These are phyloP conservation scores for Rhagoletis zephyria DNA, from an alignment of 1,140 invertebrate genomes.

Conservation along the genomic window DNA sequence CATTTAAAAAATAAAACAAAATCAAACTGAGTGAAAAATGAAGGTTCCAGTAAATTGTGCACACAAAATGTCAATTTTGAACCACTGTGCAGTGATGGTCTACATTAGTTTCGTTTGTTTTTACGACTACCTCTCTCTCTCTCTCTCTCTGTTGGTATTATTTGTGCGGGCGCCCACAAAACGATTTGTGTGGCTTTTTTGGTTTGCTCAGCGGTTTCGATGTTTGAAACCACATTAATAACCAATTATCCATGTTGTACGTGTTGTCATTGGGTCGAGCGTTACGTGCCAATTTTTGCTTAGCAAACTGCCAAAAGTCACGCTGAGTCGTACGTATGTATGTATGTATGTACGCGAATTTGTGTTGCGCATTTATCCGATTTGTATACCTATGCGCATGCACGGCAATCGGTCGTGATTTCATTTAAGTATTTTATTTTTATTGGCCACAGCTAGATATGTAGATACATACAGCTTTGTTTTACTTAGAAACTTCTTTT, in stretches of 20 bases:
- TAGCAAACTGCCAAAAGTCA: slow-evolving; percentile 35
- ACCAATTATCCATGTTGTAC: slow-evolving; percentile 50
- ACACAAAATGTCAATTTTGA: too few relatives aligned
- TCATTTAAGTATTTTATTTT: not conserved
- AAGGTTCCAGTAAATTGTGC: too few relatives aligned
- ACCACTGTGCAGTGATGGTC: too few relatives aligned
- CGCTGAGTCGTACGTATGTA: not conserved
- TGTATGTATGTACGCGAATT: not conserved
- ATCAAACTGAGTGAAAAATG: too few relatives aligned
- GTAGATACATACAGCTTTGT: not conserved
- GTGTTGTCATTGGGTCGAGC: slow-evolving; percentile 14
- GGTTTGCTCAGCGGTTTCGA: slow-evolving; percentile 46
- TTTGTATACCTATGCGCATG: not conserved
- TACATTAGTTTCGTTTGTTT: not conserved
- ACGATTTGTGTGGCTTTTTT: slow-evolving; percentile 47
- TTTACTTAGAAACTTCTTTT: not conserved
- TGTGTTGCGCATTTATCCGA: not conserved
- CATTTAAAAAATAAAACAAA: too few relatives aligned
- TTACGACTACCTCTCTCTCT: not conserved
- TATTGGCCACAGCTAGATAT: not conserved
- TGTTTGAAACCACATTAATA: slow-evolving; percentile 50
- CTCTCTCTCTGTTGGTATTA: not conserved
- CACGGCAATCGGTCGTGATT: too few relatives aligned
- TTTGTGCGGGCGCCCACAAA: slow-evolving; percentile 47
- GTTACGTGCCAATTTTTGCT: slow-evolving; percentile 43